Evolutionary conservation across 2,113 vertebrate species (phyloP).

Genomic region (Neolamprologus hecqui): DNA sequence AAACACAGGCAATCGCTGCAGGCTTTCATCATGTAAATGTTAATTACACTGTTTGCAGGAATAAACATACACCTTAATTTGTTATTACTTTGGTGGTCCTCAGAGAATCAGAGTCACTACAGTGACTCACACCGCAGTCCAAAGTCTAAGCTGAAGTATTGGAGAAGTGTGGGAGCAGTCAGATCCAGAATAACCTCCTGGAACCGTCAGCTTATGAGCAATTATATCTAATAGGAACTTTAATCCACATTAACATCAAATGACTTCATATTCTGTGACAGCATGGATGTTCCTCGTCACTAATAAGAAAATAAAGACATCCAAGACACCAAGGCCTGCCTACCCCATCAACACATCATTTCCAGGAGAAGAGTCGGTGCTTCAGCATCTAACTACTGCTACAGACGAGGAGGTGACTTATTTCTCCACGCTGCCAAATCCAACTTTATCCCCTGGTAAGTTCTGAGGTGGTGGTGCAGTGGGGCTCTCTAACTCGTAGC

Average conservation of each 20-base stretch:
- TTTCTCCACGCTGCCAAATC: background rate
- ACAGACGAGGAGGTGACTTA: background rate
- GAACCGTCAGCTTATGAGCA: background rate
- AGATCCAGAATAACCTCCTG: background rate
- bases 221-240: background rate
- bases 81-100: background rate
- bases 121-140: background rate
- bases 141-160: background rate
- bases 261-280: background rate
- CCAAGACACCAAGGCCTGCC: background rate
- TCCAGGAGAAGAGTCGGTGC: background rate
- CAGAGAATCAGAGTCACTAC: background rate
- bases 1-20: background rate
- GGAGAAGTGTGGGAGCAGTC: background rate
- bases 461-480: background rate
- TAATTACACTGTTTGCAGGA: background rate
- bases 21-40: background rate
- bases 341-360: background rate
- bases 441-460: background rate
- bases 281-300: background rate
- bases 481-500: rapidly evolving
- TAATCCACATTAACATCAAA: background rate
- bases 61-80: background rate
- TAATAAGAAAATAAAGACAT: background rate
- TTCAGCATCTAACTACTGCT: background rate